Base-by-base conservation (phyloP, 64 coral and sea anemone genomes). In the Actinia equina region DNA sequence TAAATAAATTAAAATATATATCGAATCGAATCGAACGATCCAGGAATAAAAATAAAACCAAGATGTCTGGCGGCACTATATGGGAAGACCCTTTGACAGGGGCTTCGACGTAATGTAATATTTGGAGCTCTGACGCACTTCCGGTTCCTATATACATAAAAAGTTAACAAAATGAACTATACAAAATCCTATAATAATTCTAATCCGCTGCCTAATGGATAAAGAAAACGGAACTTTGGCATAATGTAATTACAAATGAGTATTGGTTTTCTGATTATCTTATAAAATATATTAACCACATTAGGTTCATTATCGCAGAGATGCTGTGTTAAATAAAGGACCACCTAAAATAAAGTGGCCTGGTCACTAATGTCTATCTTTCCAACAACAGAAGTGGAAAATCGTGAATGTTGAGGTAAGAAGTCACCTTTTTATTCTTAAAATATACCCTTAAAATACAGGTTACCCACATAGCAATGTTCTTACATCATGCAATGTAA, bases 1-100 rank as follows among this genome's bases (percentile, higher is more conserved):
- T 93, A 89, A 88, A 98, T 86, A 60, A 81, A 81, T 52, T 23
- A 79, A 79, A 79, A 79, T 26, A 46, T 79, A 42, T n/a, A 46
- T 79, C 22, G 37, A 74, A 74, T 74, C 37, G 22, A 23, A 18
- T 81, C 49, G 78, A 81, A 81, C 7, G 55, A 57, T 41, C 27
- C 23, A 74, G 1, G 25, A 41, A 2, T 8, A n/a, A 20, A 69
- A 69, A 8, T 23, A 57, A 57, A 26, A 74, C 27, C 26, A 74
- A 74, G 16, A 65, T 65, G 62, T n/a, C 26, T 41, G 9, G 23
- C 8, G 41, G 37, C 69, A 26, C 26, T 26, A 41, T 26, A 41
- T 74, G 11, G 11, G 26, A 12, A 26, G 26, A 74, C 69, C 37
- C 13, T 37, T 37, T 74, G 0, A 12, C 7, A 14, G 69, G 69